Base-by-base conservation (phyloP, 2,113 vertebrate species). In the Todiramphus chloris region DNA sequence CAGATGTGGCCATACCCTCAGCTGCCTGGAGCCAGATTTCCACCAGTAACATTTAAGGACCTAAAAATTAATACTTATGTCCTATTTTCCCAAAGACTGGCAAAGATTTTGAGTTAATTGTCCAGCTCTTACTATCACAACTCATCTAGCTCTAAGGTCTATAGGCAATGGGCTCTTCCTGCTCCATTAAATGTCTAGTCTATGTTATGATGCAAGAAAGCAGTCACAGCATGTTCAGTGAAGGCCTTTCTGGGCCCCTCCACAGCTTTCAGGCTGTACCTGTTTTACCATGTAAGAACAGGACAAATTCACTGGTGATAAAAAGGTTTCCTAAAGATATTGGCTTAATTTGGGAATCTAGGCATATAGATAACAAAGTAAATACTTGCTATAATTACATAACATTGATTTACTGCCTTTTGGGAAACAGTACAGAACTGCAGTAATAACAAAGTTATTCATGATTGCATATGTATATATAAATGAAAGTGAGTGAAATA, bases 401-500 rank as follows among this genome's bases (percentile, higher is more conserved):
- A 7, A 48, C 2, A 64, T 43, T 87, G 43, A 84, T 91, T 92
- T 87, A 67, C 35, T 90, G 70, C 56, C 28, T 73, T 95, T 48
- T 80, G 73, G 48, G 41, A 91, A 88, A 67, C 33, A 63, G 27
- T 59, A 76, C 3, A 67, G 28, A 51, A 73, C 4, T 86, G 28
- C 18, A 89, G 41, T 60, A 91, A 55, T 83, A 75, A 66, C 7
- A 90, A 89, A 91, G 7, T 39, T 92, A 39, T 83, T 78, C 3
- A 1, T 68, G 50, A 81, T 11, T 77, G 6, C 74, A 48, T 33
- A 50, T 20, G 5, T 15, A 25, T 41, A 2, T 16, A 59, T 60
- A 25, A 51, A 60, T 44, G 53, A 74, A 94, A 87, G 46, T 63
- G 70, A 85, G 43, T 90, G 67, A 97, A 94, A 94, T 86, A 93